A percentile compares a stretch with the other conserved stretches of the same genome.
Evolutionary conservation across 2,113 vertebrate genomes (phyloP).

Genomic region (Alosa alosa): DNA sequence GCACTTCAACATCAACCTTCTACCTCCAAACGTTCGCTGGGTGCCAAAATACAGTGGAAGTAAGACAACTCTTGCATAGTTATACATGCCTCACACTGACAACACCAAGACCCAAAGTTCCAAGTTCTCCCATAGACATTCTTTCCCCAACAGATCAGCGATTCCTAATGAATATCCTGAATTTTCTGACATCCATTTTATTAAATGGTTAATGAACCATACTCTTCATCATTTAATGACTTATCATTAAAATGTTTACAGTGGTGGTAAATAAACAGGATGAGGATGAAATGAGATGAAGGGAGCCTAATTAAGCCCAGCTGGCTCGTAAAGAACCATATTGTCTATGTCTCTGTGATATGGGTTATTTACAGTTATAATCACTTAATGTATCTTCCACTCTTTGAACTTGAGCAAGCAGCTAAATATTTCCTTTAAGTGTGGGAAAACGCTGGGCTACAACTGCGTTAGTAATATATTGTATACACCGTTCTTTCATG

Average conservation of each 20-base stretch:
- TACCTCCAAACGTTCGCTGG: conserved; percentile 94
- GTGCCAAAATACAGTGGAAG: conserved; percentile 98
- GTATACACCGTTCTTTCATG: conserved; percentile 1
- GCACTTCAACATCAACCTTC: conserved; percentile 97
- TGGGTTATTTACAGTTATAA: conserved; percentile 16
- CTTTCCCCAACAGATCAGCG: neutral
- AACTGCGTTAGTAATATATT: neutral
- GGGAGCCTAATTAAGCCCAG: neutral
- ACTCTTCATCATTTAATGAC: neutral
- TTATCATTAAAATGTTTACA: conserved; percentile 5
- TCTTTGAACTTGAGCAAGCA: conserved; percentile 1
- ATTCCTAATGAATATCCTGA: neutral
- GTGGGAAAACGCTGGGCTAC: neutral
- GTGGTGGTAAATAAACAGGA: neutral
- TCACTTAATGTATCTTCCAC: conserved; percentile 13
- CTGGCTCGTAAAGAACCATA: neutral
- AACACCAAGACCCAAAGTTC: neutral
- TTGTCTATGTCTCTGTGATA: conserved; percentile 1
- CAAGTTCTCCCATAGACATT: neutral
- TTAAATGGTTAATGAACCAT: neutral
- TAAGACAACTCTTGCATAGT: conserved; percentile 64
- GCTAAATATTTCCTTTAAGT: neutral
- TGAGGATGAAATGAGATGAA: neutral
- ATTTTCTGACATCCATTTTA: neutral
- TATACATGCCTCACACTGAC: neutral